These are phyloP conservation scores for Pristionchus exspectatus DNA, from an alignment of 2,888 invertebrate genomes.

Conservation along the genomic window DNA sequence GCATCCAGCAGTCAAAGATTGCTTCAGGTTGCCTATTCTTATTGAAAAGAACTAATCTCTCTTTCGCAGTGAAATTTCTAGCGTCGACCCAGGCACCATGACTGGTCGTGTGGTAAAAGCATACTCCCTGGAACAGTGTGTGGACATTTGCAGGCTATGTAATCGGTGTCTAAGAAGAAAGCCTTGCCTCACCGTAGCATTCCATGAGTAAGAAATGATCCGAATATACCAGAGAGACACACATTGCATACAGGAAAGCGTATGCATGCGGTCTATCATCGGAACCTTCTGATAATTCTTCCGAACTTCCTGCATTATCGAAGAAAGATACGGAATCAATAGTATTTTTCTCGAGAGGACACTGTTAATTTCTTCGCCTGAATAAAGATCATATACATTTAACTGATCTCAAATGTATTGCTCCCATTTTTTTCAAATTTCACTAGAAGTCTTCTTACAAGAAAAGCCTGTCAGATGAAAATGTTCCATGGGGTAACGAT, in stretches of 20 bases:
- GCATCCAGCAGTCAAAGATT: slow-evolving; percentile 48
- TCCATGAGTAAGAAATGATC: slow-evolving; percentile 62
- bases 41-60: not conserved
- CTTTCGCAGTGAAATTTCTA: slow-evolving; percentile 8
- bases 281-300: not conserved
- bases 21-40: slow-evolving; percentile 19
- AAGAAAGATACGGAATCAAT: not conserved
- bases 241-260: not conserved
- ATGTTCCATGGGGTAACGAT: not conserved
- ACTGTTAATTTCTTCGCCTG: not conserved
- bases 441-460: not conserved
- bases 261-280: slow-evolving; percentile 25
- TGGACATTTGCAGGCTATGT: slow-evolving; percentile 70
- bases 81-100: slow-evolving; percentile 10
- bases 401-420: not conserved
- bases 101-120: slow-evolving; percentile 63
- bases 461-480: not conserved
- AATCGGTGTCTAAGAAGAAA: slow-evolving; percentile 64
- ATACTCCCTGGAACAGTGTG: slow-evolving; percentile 70
- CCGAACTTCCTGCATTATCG: not conserved
- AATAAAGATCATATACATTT: not conserved
- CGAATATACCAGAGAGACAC: not conserved
- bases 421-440: not conserved
- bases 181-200: slow-evolving; percentile 67
- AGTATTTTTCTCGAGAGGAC: slow-evolving; percentile 11